These are phyloP conservation scores for Ligdia adustata DNA, from an alignment of 2,888 invertebrate genomes.

Conservation along the genomic window DNA sequence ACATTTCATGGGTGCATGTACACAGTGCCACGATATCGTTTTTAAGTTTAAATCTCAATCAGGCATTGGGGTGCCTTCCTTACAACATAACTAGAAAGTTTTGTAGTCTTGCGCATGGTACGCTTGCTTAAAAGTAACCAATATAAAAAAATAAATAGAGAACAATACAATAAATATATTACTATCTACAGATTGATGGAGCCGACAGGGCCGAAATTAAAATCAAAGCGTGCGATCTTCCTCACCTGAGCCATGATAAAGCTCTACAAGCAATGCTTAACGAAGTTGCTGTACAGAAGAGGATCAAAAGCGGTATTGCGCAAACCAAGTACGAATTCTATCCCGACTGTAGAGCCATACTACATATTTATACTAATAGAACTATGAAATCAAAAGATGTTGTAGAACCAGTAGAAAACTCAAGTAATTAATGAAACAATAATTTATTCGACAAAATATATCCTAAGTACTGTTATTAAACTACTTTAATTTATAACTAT, in stretches of 20 bases:
- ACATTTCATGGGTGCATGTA: too few relatives aligned
- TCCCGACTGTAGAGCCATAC: slow-evolving; percentile 71
- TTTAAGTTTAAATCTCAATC: too few relatives aligned
- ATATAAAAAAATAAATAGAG: too few relatives aligned
- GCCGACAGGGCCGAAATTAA: slow-evolving; percentile 70
- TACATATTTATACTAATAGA: slow-evolving; percentile 65
- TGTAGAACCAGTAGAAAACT: slow-evolving; percentile 22
- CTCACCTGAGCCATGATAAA: slow-evolving; percentile 54
- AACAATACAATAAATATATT: neutral
- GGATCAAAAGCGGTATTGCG: slow-evolving; percentile 57
- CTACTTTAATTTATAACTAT: slow-evolving; percentile 10
- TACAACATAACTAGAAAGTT: too few relatives aligned
- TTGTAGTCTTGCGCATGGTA: too few relatives aligned
- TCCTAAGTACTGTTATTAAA: neutral
- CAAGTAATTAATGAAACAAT: slow-evolving; percentile 7
- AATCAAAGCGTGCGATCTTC: slow-evolving; percentile 61
- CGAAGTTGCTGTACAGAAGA: slow-evolving; percentile 59
- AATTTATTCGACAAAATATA: neutral
- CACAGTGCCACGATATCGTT: too few relatives aligned
- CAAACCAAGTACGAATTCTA: slow-evolving; percentile 67
- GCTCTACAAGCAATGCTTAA: slow-evolving; percentile 66
- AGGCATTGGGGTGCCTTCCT: too few relatives aligned
- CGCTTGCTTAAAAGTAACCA: too few relatives aligned
- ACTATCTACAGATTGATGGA: slow-evolving; percentile 68
- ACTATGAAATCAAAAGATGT: slow-evolving; percentile 24